phyloP scores from a whole-genome alignment of 92 coral and sea anemone genomes.

The Epizoanthus stellaris region DNA sequence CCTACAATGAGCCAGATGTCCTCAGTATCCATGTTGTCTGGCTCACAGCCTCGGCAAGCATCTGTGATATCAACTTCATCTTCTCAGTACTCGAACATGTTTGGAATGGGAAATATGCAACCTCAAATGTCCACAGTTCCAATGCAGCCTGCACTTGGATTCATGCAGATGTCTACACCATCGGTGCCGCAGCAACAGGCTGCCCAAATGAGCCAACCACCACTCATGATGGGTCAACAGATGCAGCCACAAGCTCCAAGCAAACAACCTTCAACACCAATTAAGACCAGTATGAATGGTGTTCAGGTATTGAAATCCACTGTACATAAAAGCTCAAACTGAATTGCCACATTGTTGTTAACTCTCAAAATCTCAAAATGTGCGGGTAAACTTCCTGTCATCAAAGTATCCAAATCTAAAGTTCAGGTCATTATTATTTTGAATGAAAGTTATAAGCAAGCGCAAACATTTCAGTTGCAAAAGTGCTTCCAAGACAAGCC shows the following conservation, averaged over 20 bases:
- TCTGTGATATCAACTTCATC: conserved; percentile 1
- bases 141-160: conserved; percentile 9
- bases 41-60: conserved; percentile 12
- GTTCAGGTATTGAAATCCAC: conserved; percentile 8
- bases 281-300: conserved; percentile 28
- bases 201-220: conserved; percentile 18
- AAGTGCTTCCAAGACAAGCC: too few species aligned
- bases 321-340: too few species aligned
- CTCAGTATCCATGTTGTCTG: conserved; percentile 24
- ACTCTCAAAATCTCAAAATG: too few species aligned
- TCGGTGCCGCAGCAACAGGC: conserved; percentile 22
- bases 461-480: too few species aligned
- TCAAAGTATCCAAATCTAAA: too few species aligned
- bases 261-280: conserved; percentile 3
- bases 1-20: conserved; percentile 5
- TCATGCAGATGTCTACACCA: conserved; percentile 8
- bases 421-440: too few species aligned
- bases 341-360: too few species aligned
- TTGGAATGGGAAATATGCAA: conserved; percentile 29
- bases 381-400: too few species aligned
- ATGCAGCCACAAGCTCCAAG: conserved; percentile 10
- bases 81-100: conserved; percentile 12
- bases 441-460: too few species aligned
- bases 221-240: conserved; percentile 4
- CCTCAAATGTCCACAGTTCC: conserved; percentile 39